Conservation (phyloP, 2,797 vertebrate species). For the Hylomyscus alleni region DNA sequence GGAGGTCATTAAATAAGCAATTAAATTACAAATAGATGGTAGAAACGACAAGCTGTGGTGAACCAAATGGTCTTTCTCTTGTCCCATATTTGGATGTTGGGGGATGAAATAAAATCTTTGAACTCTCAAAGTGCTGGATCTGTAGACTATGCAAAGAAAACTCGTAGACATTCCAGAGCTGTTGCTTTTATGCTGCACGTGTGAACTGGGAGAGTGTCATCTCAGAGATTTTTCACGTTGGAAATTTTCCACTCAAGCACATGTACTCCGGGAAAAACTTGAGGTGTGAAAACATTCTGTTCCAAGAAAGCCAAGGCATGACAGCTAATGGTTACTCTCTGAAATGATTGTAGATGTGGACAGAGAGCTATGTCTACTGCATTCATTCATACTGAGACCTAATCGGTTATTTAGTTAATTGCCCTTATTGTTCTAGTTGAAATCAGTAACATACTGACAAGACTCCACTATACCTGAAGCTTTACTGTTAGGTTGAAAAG, state of each 20-base stretch:
- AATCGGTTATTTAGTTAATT: background rate
- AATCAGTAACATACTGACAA: background rate
- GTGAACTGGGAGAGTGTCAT: conserved; percentile 37
- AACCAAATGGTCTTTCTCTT: conserved; percentile 58
- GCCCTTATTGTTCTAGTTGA: background rate
- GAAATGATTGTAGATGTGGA: background rate
- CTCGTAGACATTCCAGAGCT: background rate
- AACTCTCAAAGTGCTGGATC: conserved; percentile 16
- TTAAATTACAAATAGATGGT: conserved; percentile 84
- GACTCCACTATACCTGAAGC: rapidly evolving
- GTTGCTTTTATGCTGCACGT: background rate
- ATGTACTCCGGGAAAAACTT: conserved; percentile 8
- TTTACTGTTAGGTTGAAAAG: background rate
- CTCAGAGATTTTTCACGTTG: conserved; percentile 46
- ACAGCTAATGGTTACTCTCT: background rate
- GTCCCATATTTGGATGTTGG: conserved; percentile 18
- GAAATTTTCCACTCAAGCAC: conserved; percentile 55
- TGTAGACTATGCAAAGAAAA: background rate
- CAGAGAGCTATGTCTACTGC: rapidly evolving
- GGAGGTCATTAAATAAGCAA: conserved; percentile 86
- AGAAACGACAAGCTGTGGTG: conserved; percentile 70
- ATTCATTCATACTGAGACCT: too few species aligned
- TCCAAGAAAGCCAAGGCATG: conserved; percentile 40
- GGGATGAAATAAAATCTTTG: conserved; percentile 61
- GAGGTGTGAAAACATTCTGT: conserved; percentile 20